Base-by-base conservation (phyloP, 2,888 invertebrate species). In the Lamellibrachia satsuma region DNA sequence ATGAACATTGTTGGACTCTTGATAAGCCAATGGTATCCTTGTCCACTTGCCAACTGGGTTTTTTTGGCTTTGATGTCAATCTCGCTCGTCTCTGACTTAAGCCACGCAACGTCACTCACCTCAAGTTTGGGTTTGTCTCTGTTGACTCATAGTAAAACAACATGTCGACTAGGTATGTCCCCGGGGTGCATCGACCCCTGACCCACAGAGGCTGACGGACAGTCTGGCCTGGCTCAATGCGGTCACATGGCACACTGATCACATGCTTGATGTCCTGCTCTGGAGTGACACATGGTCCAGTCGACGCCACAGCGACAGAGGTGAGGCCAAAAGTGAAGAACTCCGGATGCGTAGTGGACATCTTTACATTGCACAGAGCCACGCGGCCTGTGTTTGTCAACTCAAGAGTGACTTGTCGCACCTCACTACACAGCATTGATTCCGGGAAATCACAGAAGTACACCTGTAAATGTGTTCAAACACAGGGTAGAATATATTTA, bases 341-440 rank as follows among this genome's bases (percentile, higher is more conserved):
- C 95, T 97, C 97, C 0, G 98, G 98, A 94, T 97, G 97, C 0
- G 98, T 97, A 11, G 98, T 97, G 0, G 98, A 98, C 93, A 98
- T 96, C 92, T 95, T 94, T 9, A 96, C 95, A 93, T 95, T 95
- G 91, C 94, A 95, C 75, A 96, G 93, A 1, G 96, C 97, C 96
- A 98, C 97, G 52, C 97, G 97, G 39, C 93, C 97, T 97, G 92
- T 93, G 15, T 98, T 98, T 57, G 97, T 97, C 92, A 98, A 97
- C 94, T 98, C 97, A 39, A 98, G 97, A 92, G 97, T 97, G 22
- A 98, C 97, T 92, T 97, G 97, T 94, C 98, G 97, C 94, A 98
- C 97, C 96, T 98, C 98, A 6, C 98, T 98, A 95, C 98, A 97
- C 92, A 98, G 96, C 96, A 98, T 97, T 92, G 98, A 97, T 0